phyloP scores from a whole-genome alignment of 1,140 invertebrate genomes.

The Chironomus striatipennis region DNA sequence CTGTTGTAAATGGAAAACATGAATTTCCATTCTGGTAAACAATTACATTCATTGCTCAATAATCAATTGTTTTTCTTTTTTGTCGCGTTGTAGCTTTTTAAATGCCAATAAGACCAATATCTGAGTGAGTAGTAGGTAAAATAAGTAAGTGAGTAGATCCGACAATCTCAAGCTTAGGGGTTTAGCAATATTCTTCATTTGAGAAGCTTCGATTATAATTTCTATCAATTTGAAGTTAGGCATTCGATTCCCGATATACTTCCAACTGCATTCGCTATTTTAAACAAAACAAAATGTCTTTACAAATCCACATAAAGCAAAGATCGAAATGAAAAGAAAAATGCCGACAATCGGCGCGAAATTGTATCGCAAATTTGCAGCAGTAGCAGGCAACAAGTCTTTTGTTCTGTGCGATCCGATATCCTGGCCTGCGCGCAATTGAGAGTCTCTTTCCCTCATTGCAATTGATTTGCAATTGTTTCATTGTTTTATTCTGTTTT shows the following conservation, averaged over 20 bases:
- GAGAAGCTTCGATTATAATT: no score
- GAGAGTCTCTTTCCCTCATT: not conserved
- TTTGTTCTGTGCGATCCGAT: not conserved
- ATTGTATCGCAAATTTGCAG: constrained; percentile 13
- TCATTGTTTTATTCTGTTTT: constrained; percentile 2
- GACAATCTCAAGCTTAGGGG: no score
- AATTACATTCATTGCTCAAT: not conserved
- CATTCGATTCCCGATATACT: not conserved
- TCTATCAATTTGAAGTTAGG: no score
- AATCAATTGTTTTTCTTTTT: constrained; percentile 9
- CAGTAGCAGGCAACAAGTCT: not conserved
- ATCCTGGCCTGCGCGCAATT: no score
- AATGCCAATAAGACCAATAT: not conserved
- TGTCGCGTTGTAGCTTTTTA: not conserved
- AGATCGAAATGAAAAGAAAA: no score
- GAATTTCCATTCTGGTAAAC: not conserved
- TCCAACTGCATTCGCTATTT: not conserved
- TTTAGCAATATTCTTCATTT: not conserved
- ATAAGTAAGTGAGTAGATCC: no score
- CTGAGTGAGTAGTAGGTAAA: no score
- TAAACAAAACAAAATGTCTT: no score
- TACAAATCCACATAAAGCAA: no score
- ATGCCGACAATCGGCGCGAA: not conserved
- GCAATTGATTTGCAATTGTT: constrained; percentile 13
- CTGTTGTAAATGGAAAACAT: no score